Evolutionary conservation across 1,140 invertebrate species (phyloP).

Genomic region (Trissolcus basalis): DNA sequence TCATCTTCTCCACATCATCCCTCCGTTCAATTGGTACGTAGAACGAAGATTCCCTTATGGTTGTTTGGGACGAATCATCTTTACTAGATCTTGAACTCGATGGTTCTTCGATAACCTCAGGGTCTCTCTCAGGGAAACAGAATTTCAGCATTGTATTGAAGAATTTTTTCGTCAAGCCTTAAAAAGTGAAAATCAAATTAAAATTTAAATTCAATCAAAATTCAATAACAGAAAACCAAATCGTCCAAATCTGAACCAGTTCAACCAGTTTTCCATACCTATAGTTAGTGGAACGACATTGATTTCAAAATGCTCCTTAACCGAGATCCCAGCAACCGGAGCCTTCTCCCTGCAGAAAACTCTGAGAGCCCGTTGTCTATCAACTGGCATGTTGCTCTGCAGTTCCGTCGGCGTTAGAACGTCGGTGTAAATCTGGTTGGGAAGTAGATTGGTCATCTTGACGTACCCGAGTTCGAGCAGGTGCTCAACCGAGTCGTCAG

Average conservation of each 20-base stretch:
- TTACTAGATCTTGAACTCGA: constrained; percentile 33
- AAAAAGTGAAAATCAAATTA: constrained; percentile 46
- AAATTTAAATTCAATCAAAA: too few species aligned
- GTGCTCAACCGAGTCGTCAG: constrained; percentile 98
- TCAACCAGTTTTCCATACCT: too few species aligned
- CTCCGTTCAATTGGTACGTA: constrained; percentile 89
- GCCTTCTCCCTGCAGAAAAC: constrained; percentile 93
- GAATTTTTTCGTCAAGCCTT: constrained; percentile 95
- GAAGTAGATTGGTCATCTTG: constrained; percentile 94
- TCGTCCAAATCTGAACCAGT: too few species aligned
- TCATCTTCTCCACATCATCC: constrained; percentile 99
- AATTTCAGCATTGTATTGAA: constrained; percentile 98
- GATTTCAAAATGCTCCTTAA: constrained; percentile 99
- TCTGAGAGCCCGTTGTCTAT: constrained; percentile 85
- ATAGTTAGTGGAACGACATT: constrained; percentile 95
- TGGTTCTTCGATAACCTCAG: constrained; percentile 85
- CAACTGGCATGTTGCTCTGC: constrained; percentile 92
- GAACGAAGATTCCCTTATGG: constrained; percentile 88
- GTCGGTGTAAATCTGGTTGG: constrained; percentile 95
- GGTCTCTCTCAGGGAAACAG: constrained; percentile 98
- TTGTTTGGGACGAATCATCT: constrained; percentile 54
- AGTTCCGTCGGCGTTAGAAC: constrained; percentile 92
- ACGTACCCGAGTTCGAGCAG: constrained; percentile 97
- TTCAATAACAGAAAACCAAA: too few species aligned
- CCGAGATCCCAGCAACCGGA: constrained; percentile 96